phyloP scores from a whole-genome alignment of 2,888 invertebrate species.

The Scrobipalpa atriplicella region DNA sequence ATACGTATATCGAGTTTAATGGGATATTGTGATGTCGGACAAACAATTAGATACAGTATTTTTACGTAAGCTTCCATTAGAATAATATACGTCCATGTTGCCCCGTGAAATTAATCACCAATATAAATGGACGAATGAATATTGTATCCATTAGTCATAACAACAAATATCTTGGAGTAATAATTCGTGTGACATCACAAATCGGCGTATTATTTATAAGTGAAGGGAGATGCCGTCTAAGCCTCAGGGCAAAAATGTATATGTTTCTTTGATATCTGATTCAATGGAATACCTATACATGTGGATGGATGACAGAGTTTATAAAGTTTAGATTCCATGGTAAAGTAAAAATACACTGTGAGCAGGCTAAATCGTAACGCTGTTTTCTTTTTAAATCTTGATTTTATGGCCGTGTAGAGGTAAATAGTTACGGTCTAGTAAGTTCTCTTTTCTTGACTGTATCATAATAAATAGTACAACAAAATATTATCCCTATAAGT shows the following conservation, averaged over 20 bases:
- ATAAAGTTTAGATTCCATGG: no score
- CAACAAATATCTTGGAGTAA: slow-evolving; percentile 8
- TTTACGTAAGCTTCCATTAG: slow-evolving; percentile 12
- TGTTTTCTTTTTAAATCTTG: no score
- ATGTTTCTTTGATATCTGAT: not conserved
- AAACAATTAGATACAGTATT: slow-evolving; percentile 7
- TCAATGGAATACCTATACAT: not conserved
- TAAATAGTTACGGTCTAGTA: no score
- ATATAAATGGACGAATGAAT: slow-evolving; percentile 15
- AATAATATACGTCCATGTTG: not conserved
- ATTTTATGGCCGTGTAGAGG: no score
- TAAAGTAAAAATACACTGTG: no score
- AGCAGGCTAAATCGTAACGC: no score
- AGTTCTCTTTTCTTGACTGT: no score
- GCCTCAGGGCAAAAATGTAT: no score
- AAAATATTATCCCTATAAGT: no score
- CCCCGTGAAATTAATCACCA: slow-evolving; percentile 12
- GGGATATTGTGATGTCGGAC: not conserved
- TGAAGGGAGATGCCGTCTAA: slow-evolving; percentile 26
- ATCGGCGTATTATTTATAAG: slow-evolving; percentile 25
- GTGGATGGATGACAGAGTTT: no score
- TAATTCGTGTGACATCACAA: slow-evolving; percentile 12
- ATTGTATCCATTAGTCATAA: slow-evolving; percentile 15
- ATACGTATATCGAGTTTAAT: slow-evolving; percentile 27
- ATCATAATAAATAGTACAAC: no score